Conservation (phyloP, 2,888 invertebrate species). For the Drosophila suboccidentalis region DNA sequence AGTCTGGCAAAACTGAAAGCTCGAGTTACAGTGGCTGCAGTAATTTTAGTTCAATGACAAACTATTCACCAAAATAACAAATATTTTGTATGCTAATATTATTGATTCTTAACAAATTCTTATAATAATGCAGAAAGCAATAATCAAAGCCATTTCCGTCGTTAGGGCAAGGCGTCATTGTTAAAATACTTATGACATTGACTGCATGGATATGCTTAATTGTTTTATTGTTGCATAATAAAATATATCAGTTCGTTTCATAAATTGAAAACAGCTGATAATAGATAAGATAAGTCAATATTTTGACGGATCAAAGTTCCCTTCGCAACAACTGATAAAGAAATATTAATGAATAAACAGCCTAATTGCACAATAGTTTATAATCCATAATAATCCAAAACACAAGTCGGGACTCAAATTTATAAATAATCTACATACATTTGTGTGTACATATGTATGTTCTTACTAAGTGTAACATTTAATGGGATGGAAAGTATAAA, state of each 20-base stretch:
- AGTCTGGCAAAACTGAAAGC: too few relatives aligned
- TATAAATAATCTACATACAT: background rate
- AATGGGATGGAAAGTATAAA: background rate
- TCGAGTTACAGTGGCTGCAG: too few relatives aligned
- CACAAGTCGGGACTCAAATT: slow-evolving; percentile 7
- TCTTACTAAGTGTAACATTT: background rate
- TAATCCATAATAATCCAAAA: slow-evolving; percentile 11
- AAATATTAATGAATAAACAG: slow-evolving; percentile 1
- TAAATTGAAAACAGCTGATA: slow-evolving; percentile 21
- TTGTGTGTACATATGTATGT: background rate
- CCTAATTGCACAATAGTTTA: slow-evolving; percentile 15
- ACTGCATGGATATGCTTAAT: background rate
- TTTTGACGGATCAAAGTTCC: slow-evolving; percentile 33
- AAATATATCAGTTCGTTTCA: slow-evolving; percentile 13
- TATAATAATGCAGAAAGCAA: too few relatives aligned
- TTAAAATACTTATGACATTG: too few relatives aligned
- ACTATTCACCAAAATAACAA: too few relatives aligned
- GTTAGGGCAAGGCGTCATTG: too few relatives aligned
- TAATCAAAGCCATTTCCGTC: too few relatives aligned
- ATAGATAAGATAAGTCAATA: slow-evolving; percentile 38
- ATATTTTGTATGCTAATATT: too few relatives aligned
- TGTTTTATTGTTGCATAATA: slow-evolving; percentile 18
- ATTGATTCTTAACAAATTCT: too few relatives aligned
- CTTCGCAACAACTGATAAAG: slow-evolving; percentile 5
- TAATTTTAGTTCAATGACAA: too few relatives aligned